Evolutionary conservation across 2,113 vertebrate genomes (phyloP).

Genomic region (Bettongia penicillata): DNA sequence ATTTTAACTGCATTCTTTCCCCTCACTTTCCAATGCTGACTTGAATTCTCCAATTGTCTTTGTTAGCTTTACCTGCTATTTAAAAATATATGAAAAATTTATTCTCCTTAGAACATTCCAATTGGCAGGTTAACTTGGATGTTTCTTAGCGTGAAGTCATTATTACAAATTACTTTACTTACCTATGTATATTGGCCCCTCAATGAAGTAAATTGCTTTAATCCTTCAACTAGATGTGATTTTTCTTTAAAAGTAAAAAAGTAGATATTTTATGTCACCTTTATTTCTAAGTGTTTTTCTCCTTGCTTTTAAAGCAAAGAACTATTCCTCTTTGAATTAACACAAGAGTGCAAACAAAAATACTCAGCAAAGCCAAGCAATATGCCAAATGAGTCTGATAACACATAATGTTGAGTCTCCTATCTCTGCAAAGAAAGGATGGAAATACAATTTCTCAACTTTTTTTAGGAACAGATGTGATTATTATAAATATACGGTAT

Average conservation of each 20-base stretch:
- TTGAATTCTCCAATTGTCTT: constrained; percentile 32
- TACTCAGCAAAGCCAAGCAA: background rate
- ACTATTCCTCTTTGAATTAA: background rate
- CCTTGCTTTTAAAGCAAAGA: background rate
- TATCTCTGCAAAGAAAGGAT: background rate
- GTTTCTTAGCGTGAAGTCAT: background rate
- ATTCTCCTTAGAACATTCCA: constrained; percentile 28
- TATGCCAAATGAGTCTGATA: background rate
- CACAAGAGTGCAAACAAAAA: background rate
- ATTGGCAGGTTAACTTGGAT: background rate
- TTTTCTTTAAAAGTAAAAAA: background rate
- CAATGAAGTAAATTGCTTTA: background rate
- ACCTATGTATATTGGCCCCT: background rate
- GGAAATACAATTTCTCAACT: background rate
- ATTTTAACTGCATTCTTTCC: constrained; percentile 15
- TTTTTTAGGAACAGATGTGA: background rate
- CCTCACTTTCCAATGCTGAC: background rate
- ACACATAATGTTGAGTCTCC: background rate
- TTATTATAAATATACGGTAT: background rate
- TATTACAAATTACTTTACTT: background rate
- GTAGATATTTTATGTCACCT: background rate
- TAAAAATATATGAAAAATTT: background rate
- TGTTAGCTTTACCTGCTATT: constrained; percentile 36
- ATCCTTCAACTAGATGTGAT: background rate
- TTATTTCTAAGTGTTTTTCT: background rate